Evolutionary conservation across 2,113 vertebrate species (phyloP).

Genomic region (Pachypanchax playfairii): DNA sequence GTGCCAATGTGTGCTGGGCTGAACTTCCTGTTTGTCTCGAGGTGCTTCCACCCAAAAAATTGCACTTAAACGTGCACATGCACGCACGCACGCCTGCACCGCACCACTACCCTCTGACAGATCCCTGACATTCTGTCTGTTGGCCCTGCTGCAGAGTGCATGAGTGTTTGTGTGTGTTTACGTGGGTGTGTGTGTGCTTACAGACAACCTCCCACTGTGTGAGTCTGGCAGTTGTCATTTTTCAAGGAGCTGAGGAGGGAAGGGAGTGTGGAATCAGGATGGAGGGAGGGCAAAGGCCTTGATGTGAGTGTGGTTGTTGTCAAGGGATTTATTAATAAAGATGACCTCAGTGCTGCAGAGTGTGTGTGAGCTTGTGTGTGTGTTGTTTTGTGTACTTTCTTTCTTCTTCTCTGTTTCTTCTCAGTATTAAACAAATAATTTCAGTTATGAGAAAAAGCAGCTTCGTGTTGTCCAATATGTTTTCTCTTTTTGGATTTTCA

Average conservation of each 20-base stretch:
- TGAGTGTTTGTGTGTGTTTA: slow-evolving; percentile 15
- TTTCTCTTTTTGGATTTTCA: slow-evolving; percentile 4
- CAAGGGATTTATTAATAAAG: slow-evolving; percentile 75
- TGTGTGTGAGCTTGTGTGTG: slow-evolving; percentile 11
- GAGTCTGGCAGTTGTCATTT: slow-evolving; percentile 68
- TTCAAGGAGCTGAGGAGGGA: slow-evolving; percentile 56
- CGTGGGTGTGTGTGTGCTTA: slow-evolving; percentile 13
- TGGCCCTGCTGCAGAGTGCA: slow-evolving; percentile 42
- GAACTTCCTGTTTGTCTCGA: slow-evolving; percentile 53
- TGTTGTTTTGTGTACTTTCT: slow-evolving; percentile 4
- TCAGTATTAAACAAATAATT: slow-evolving; percentile 28
- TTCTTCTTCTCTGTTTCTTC: slow-evolving; percentile 18
- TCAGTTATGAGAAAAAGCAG: slow-evolving; percentile 20
- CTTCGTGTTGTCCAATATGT: neutral
- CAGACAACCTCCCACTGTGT: slow-evolving; percentile 58
- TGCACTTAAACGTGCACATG: slow-evolving; percentile 13
- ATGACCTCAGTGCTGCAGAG: slow-evolving; percentile 65
- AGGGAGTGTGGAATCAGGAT: slow-evolving; percentile 36
- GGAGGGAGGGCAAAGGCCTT: slow-evolving; percentile 49
- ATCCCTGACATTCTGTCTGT: slow-evolving; percentile 69
- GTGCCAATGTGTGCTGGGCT: slow-evolving; percentile 30
- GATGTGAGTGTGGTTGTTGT: slow-evolving; percentile 70
- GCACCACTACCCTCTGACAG: slow-evolving; percentile 69
- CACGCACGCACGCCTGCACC: slow-evolving; percentile 51
- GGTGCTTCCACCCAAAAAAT: slow-evolving; percentile 18